A percentile compares a stretch with the other conserved stretches of the same genome.
Evolutionary conservation across 2,888 invertebrate genomes (phyloP).

Genomic region (Aphodius granarius): DNA sequence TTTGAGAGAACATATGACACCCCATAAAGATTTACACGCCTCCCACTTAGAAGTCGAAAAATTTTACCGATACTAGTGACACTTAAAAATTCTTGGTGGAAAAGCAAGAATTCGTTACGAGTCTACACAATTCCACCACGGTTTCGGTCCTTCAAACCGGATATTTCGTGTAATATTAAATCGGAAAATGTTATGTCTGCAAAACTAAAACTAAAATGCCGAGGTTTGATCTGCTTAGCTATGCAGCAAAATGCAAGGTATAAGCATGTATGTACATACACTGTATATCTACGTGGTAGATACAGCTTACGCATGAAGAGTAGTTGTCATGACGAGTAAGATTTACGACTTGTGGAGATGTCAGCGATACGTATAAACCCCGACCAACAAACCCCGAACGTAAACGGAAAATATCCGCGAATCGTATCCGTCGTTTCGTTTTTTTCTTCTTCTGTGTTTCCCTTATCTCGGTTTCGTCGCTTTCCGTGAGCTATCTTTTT

Average conservation of each 20-base stretch:
- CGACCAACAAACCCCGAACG: neutral
- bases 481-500: neutral
- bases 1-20: neutral
- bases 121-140: neutral
- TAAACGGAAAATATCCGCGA: constrained; percentile 13
- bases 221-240: neutral
- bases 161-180: neutral
- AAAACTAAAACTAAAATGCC: neutral
- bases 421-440: constrained; percentile 17
- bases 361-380: constrained; percentile 18
- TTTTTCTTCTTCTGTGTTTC: constrained; percentile 2
- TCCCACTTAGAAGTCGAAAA: neutral
- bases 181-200: neutral
- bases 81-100: too few relatives aligned
- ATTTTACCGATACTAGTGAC: neutral
- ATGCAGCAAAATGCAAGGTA: neutral
- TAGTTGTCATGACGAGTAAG: constrained; percentile 6
- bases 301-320: neutral
- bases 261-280: neutral
- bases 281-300: neutral
- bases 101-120: neutral
- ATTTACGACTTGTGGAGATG: constrained; percentile 22
- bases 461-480: constrained; percentile 2
- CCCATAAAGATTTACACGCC: neutral
- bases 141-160: neutral